phyloP scores from a whole-genome alignment of 2,797 vertebrate genomes.

The Todus mexicanus region DNA sequence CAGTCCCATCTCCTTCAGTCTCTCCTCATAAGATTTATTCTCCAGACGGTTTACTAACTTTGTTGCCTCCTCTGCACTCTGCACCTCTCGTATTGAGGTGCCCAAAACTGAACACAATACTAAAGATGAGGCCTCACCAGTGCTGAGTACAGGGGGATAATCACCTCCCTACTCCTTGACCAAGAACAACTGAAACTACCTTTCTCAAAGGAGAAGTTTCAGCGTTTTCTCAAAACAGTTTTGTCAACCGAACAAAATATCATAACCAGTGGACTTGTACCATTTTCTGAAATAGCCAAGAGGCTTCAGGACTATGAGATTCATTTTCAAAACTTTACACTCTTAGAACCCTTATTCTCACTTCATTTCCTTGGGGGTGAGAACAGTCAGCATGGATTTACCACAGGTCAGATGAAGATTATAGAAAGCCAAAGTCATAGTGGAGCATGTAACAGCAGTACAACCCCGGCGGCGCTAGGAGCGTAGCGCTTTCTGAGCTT shows the following conservation, averaged over 20 bases:
- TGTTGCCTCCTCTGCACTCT: no score
- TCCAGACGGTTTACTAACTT: no score
- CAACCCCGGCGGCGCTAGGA: background rate
- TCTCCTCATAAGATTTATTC: no score
- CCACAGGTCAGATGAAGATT: slow-evolving; percentile 29
- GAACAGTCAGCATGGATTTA: slow-evolving; percentile 37
- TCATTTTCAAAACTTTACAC: background rate
- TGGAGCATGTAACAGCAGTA: background rate
- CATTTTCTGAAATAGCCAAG: background rate
- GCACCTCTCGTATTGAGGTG: no score
- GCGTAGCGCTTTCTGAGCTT: background rate
- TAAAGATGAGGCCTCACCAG: no score
- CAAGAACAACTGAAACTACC: background rate
- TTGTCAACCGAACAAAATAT: background rate
- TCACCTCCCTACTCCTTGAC: no score
- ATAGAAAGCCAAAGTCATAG: background rate
- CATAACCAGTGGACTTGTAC: background rate
- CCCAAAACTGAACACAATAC: no score
- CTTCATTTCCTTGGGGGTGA: slow-evolving; percentile 12
- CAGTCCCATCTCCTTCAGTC: no score
- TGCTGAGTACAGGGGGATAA: no score
- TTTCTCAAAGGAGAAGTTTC: background rate
- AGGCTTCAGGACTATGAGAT: background rate
- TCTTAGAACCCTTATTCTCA: slow-evolving; percentile 18
- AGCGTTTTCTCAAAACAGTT: background rate